Evolutionary conservation across 2,113 vertebrate genomes (phyloP).

Genomic region (Acrocephalus arundinaceus): DNA sequence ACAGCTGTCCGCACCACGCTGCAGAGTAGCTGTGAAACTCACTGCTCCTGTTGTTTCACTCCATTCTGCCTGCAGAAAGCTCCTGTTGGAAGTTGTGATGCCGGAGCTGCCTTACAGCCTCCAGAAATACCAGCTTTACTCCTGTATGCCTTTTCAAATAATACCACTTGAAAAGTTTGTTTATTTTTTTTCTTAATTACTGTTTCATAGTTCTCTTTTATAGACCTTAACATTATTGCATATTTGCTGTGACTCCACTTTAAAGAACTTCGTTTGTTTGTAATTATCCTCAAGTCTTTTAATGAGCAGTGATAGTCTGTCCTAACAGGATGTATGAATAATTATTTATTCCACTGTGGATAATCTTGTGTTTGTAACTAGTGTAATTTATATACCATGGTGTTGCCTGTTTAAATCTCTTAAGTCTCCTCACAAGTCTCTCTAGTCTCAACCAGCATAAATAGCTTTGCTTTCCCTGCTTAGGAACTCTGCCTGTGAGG

Average conservation of each 20-base stretch:
- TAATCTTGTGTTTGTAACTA: constrained; percentile 47
- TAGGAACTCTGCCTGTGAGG: background rate
- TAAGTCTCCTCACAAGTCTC: constrained; percentile 37
- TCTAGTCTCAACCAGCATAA: background rate
- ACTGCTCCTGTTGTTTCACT: constrained; percentile 26
- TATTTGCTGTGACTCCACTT: background rate
- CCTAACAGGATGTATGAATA: constrained; percentile 54
- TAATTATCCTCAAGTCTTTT: constrained; percentile 9
- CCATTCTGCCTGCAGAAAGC: constrained; percentile 8
- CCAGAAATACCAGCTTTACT: background rate
- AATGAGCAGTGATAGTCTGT: constrained; percentile 35
- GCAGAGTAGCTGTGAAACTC: constrained; percentile 42
- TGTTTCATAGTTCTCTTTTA: background rate
- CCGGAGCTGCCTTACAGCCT: background rate
- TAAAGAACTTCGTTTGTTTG: background rate
- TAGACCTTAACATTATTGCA: background rate
- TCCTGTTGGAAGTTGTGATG: background rate
- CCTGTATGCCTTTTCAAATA: background rate
- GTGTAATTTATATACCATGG: constrained; percentile 29
- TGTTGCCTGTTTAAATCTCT: constrained; percentile 38
- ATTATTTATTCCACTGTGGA: constrained; percentile 58
- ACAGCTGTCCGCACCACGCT: background rate
- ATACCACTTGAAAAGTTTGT: background rate
- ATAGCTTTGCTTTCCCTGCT: constrained; percentile 19
- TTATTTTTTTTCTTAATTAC: background rate